These are phyloP conservation scores for Nasalis larvatus DNA, from an alignment of 2,113 vertebrate genomes.

Conservation along the genomic window DNA sequence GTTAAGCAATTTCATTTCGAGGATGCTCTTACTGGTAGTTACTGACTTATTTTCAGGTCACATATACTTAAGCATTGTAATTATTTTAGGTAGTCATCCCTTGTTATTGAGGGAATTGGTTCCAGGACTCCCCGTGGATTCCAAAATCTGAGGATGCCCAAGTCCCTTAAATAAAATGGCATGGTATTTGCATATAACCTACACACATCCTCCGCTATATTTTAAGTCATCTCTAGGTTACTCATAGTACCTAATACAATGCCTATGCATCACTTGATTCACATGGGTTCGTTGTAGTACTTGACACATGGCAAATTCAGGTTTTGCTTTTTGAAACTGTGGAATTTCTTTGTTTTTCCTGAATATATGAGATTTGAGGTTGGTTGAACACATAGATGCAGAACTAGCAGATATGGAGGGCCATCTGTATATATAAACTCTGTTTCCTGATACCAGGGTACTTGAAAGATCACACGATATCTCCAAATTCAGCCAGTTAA, in stretches of 20 bases:
- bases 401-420: background rate
- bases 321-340: background rate
- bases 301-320: background rate
- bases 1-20: conserved; percentile 3
- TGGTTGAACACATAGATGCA: background rate
- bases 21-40: background rate
- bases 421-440: background rate
- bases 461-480: background rate
- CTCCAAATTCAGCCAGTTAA: background rate
- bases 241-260: background rate
- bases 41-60: background rate
- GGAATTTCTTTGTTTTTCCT: background rate
- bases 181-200: background rate
- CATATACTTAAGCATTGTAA: background rate
- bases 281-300: background rate
- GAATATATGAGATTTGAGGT: background rate
- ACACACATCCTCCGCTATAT: background rate
- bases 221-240: background rate
- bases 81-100: background rate
- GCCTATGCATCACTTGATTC: background rate
- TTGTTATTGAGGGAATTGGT: background rate
- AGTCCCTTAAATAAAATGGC: background rate
- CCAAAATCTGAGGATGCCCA: background rate
- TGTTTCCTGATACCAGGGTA: background rate
- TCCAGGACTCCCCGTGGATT: background rate